Base-by-base conservation (phyloP, 1,140 invertebrate genomes). In the Tyrophagus putrescentiae region DNA sequence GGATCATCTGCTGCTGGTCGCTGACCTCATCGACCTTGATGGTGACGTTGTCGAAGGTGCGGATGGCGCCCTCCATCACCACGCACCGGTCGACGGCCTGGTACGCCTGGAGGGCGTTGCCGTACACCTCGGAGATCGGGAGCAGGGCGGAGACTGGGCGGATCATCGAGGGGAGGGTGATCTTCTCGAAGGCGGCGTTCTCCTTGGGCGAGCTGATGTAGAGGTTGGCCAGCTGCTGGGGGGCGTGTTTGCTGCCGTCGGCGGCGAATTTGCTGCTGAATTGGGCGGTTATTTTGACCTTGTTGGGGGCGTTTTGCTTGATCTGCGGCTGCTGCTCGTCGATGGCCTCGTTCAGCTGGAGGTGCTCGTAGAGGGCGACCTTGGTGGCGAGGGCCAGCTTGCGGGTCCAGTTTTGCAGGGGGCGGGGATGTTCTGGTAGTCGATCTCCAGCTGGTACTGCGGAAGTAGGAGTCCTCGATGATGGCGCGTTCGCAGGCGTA, bases 401-500 rank as follows among this genome's bases (percentile, higher is more conserved):
- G 16, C 42, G 0, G 11, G 33, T 27, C 4, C 59, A 9, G 6
- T 65, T 52, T 5, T 36, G n/a, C 4, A 62, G 7, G 33, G 1
- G 5, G 23, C 3, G 0, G 56, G 28, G 7, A 63, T 11, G 21
- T 63, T 52, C 39, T 65, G 1, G 53, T 63, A 63, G 13, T 64
- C 28, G 28, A 63, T 33, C 28, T 63, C 62, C 18, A 63, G n/a
- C 27, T 23, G 31, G 1, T 63, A 25, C 57, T 57, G 41, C 16
- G 62, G 62, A 63, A 64, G 31, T 64, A 63, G 18, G 33, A 52
- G 27, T 63, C 62, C 28, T 63, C 52, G 23, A 63, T 27, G 7
- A 63, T 61, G 3, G 62, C 62, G 31, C 39, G 50, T 52, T 63
- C 45, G 27, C 62, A 63, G 34, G 62, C 62, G 33, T 27, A 63